Conservation (phyloP, 2,113 vertebrate genomes). For the Barnardius zonarius region DNA sequence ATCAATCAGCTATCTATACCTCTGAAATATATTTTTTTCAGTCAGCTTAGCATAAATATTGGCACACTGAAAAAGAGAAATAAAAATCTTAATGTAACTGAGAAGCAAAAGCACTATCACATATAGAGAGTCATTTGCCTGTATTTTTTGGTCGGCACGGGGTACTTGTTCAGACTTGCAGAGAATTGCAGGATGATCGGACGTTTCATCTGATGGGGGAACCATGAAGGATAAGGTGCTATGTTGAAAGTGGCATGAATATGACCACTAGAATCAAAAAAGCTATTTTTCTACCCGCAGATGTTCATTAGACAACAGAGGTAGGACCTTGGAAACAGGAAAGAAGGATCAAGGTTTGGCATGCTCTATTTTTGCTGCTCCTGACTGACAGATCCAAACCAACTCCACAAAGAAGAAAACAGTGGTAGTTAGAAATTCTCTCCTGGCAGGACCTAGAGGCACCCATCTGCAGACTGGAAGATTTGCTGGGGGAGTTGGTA, state of each 20-base stretch:
- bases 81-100: neutral
- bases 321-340: neutral
- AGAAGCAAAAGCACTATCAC: neutral
- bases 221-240: neutral
- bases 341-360: neutral
- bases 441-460: neutral
- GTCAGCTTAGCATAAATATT: neutral
- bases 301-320: neutral
- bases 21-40: neutral
- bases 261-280: neutral
- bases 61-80: neutral
- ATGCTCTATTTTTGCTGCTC: neutral
- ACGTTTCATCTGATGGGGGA: neutral
- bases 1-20: neutral
- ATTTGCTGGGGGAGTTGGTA: neutral
- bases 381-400: neutral
- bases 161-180: neutral
- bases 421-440: neutral
- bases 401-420: neutral
- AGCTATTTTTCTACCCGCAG: neutral
- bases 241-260: neutral
- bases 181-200: neutral
- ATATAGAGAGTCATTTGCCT: neutral
- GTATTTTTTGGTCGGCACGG: neutral
- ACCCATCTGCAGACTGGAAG: neutral